These are phyloP conservation scores for Listronotus bonariensis DNA, from an alignment of 1,140 invertebrate species.

Conservation along the genomic window DNA sequence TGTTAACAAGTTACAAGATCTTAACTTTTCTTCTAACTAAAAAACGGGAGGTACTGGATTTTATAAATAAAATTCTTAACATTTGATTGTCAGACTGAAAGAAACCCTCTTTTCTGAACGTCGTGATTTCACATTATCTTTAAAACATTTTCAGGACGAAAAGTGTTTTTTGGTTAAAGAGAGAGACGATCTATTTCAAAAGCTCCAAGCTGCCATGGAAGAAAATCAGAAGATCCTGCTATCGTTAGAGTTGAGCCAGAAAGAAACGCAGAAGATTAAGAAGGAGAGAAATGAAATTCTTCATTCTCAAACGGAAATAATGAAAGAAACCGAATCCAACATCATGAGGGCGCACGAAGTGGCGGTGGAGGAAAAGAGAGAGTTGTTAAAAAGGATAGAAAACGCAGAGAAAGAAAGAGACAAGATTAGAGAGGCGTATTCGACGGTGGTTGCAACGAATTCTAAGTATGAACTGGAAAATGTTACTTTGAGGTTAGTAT, in stretches of 20 bases:
- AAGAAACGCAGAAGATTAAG: slow-evolving; percentile 39
- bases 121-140: too few relatives aligned
- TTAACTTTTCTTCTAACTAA: too few relatives aligned
- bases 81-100: too few relatives aligned
- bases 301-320: slow-evolving; percentile 39
- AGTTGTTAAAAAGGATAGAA: slow-evolving; percentile 36
- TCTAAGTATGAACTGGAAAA: slow-evolving; percentile 49
- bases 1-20: too few relatives aligned
- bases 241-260: slow-evolving; percentile 28
- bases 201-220: slow-evolving; percentile 13
- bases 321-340: slow-evolving; percentile 43
- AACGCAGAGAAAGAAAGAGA: slow-evolving; percentile 41
- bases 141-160: not conserved
- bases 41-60: too few relatives aligned
- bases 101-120: not conserved
- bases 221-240: slow-evolving; percentile 25
- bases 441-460: slow-evolving; percentile 44
- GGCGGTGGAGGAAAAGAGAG: slow-evolving; percentile 39
- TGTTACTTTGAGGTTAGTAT: slow-evolving; percentile 36
- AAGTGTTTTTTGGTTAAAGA: slow-evolving; percentile 5
- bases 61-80: too few relatives aligned
- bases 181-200: slow-evolving; percentile 14
- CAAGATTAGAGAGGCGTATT: slow-evolving; percentile 46
- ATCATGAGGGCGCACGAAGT: slow-evolving; percentile 39
- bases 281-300: slow-evolving; percentile 39